Evolutionary conservation across 2,888 invertebrate species (phyloP).

Genomic region (Cacoxenus indagator): DNA sequence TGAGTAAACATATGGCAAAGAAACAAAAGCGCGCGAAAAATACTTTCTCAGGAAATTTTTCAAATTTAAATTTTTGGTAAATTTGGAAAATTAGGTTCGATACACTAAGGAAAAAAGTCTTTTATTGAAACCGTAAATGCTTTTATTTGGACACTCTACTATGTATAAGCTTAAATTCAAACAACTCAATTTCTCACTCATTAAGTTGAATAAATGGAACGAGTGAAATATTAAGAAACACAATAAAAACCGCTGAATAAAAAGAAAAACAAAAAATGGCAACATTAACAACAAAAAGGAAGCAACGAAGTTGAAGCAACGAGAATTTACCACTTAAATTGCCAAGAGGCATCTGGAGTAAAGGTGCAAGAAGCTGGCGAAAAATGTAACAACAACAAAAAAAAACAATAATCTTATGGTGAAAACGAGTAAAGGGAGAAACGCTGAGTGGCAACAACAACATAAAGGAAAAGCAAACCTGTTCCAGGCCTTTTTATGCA

Average conservation of each 20-base stretch:
- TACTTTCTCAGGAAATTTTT: too few relatives aligned
- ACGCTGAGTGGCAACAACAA: neutral
- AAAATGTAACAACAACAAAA: neutral
- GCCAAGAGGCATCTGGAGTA: neutral
- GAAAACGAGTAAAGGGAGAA: neutral
- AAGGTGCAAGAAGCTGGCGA: neutral
- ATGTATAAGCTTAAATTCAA: too few relatives aligned
- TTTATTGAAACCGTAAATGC: too few relatives aligned
- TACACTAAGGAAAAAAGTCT: too few relatives aligned
- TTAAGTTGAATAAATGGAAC: neutral
- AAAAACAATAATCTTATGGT: neutral
- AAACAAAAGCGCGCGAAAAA: conserved; percentile 1
- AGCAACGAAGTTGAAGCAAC: too few relatives aligned
- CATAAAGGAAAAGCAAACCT: neutral
- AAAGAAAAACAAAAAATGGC: conserved; percentile 11
- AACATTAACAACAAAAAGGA: neutral
- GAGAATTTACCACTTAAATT: conserved; percentile 2
- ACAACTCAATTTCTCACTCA: too few relatives aligned
- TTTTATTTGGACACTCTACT: too few relatives aligned
- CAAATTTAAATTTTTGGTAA: too few relatives aligned
- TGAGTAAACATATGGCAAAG: neutral
- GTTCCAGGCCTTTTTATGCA: neutral
- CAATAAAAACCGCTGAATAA: conserved; percentile 26
- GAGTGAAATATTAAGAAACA: conserved; percentile 18
- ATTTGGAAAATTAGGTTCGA: too few relatives aligned